Evolutionary conservation across 2,888 invertebrate species (phyloP), one percentile per base, ranked within the genome.

Genomic region (Ommatoiulus sabulosus): DNA sequence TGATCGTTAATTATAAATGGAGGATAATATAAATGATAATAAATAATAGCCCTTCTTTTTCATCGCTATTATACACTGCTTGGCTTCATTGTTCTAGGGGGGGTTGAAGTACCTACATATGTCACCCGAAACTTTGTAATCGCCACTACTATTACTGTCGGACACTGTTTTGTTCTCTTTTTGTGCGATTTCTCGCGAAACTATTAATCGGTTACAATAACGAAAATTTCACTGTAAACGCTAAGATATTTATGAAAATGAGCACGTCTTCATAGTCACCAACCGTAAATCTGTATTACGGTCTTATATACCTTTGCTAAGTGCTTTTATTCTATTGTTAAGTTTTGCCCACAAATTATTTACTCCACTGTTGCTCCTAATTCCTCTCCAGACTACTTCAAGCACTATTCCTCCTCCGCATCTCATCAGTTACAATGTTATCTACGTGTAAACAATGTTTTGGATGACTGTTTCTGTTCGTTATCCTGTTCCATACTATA

Each of bases 1-100:
- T 80, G 80, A 80, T 80, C 80, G 80, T 80, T 80, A 80, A 80
- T 80, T 80, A 80, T 80, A 80, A 80, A 80, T 80, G 80, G 80
- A 80, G 35, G 80, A 80, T 35, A 80, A 80, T 80, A 80, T 80
- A 80, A 80, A 80, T 7, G 57, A 17, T 43, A 80, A 63, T 52
- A 80, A 35, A 80, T 80, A 24, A 80, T 80, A 43, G 80, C 80
- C 35, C 80, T 80, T 80, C 80, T 80, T 80, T 35, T 80, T 80
- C 35, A 80, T 80, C 35, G 80, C 80, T 80, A 43, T 80, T 80
- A 80, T 80, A 80, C 80, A 80, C 80, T 80, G 80, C 80, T 80
- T 80, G 80, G 80, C 80, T 80, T 80, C 80, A 43, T 80, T 80
- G 80, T 80, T 80, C 80, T 80, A 80, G 80, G 80, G 80, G 35